Evolutionary conservation across 2,113 vertebrate species (phyloP), one percentile per base, ranked within the genome.

Genomic region (Corythoichthys haematopterus): DNA sequence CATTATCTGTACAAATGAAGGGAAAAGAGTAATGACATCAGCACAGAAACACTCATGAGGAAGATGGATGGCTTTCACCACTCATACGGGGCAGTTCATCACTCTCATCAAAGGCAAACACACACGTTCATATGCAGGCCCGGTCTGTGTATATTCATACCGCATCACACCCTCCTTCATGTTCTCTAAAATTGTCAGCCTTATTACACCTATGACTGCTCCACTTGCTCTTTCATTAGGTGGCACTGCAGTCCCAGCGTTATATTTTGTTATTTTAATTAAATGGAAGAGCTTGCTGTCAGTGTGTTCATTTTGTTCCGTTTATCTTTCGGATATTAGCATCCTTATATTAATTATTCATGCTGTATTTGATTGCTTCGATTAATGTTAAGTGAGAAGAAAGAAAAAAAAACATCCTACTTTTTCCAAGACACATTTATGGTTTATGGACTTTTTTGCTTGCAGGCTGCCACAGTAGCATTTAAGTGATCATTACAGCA

Each of bases 1-100:
- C 77, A 86, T 88, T 88, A 90, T 70, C 71, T 69, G 78, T 85
- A 76, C 58, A 86, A 83, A 85, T 89, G 86, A 84, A 84, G 85
- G 73, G 80, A 84, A 80, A 87, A 77, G 36, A 82, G 77, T 83
- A 74, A 78, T 72, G 79, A 79, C 85, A 70, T 75, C 70, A 78
- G 70, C 74, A 75, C 65, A 58, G 78, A 81, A 83, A 78, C 79
- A 77, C 79, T 86, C 81, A 85, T 80, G 79, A 84, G 84, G 74
- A 59, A 88, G 86, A 89, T 84, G 80, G 80, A 89, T 89, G 77
- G 71, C 59, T 80, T 74, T 83, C 77, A 61, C 63, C 77, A 78
- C 69, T 74, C 73, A 83, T 66, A 81, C 63, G 65, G 70, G 80
- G 81, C 86, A 83, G 78, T 75, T 80, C 76, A 87, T 89, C 80